Base-by-base conservation (phyloP, 2,113 vertebrate species). In the Apaloderma vittatum region DNA sequence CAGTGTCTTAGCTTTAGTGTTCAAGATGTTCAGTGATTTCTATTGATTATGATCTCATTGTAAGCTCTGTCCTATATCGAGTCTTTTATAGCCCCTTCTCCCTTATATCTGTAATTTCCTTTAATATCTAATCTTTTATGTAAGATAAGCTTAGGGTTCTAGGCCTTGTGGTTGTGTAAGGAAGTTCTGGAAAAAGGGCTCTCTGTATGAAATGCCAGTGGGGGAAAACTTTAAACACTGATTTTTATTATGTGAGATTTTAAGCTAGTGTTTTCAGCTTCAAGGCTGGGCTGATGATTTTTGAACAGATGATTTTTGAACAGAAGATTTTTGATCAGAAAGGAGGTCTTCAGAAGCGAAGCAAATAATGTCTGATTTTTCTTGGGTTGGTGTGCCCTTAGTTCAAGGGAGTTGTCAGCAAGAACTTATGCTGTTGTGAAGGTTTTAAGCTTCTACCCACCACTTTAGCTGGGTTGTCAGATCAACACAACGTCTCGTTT, bases 401-500 rank as follows among this genome's bases (percentile, higher is more conserved):
- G 71, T 88, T 93, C 37, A 82, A 43, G 58, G n/a, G 62, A 90
- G 65, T 61, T 76, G 61, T 87, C 66, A 72, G 77, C 1, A 3
- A 55, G 57, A 94, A 27, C 57, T 88, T 74, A 57, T 6, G 24
- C 45, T 91, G 83, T 84, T 92, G 70, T 78, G 30, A 81, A 86
- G 58, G 55, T 90, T 88, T 86, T 86, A 65, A 88, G 80, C 83
- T 93, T 87, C 73, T 86, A 72, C 48, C 40, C 73, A 67, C 54
- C 30, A 27, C 80, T 94, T 86, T 43, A 91, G 54, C 92, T 82
- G 90, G 57, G 80, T 89, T 83, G 88, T 91, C 76, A 67, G 88
- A 91, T 95, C 91, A 94, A 94, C 91, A 72, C 49, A 16, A n/a
- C 1, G 6, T 86, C 65, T 97, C 80, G 0, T 94, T 95, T 91